Evolutionary conservation across 2,113 vertebrate species (phyloP), one percentile per base, ranked within the genome.

Genomic region (Cololabis saira): DNA sequence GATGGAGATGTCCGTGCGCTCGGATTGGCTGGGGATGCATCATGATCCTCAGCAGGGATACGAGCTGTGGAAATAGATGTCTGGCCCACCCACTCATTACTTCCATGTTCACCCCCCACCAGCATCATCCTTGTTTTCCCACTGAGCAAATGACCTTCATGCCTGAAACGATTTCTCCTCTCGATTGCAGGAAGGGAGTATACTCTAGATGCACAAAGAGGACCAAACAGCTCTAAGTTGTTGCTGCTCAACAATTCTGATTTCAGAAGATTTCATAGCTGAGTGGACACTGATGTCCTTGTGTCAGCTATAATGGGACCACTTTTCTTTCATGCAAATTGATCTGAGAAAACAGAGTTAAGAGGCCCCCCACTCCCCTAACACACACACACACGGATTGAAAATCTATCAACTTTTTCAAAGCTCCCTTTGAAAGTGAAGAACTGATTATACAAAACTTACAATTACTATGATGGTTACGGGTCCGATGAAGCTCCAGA

Each of bases 401-500:
- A 27, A 84, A 86, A 88, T 86, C 75, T 67, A 86, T 80, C 79
- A 78, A 33, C 57, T 63, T 37, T 67, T 75, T 67, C 65, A 61
- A 71, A 67, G 80, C 62, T 58, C 69, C 73, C 45, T 30, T 42
- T 79, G 47, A 22, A 68, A 44, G 11, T 14, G 42, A 58, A 41
- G 17, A 63, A 5, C 24, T 57, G 56, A 40, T 13, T 55, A 63
- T 40, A 72, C 6, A 63, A 21, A 63, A 81, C 96, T 97, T 94
- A 99, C 98, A 95, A 95, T 86, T 82, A 99, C 96, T 82, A 99
- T 94, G 82, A 98, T 93, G 50, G 94, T 94, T 61, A 98, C 98
- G 1, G 98, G 97, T 67, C 96, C 98, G 64, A 98, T 97, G 89
- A 99, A 99, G 91, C 96, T 98, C 97, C 97, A 99, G 88, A 99